A percentile compares a stretch with the other conserved stretches of the same genome.
phyloP scores from a whole-genome alignment of 2,888 invertebrate genomes.

The Dioctria rufipes region DNA sequence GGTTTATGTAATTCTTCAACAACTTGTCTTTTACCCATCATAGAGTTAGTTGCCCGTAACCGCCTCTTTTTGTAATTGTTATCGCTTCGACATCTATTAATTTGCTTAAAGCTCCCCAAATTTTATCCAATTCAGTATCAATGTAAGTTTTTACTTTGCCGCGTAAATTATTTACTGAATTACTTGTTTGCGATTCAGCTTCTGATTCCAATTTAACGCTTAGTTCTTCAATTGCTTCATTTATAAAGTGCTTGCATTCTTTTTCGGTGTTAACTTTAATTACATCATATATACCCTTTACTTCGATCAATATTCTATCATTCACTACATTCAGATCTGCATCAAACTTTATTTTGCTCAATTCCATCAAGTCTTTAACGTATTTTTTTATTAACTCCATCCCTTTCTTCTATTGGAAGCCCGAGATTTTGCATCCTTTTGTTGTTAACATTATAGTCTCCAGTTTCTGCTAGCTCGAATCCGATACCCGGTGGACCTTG shows the following conservation, averaged over 20 bases:
- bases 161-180: too few relatives aligned
- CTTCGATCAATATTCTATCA: too few relatives aligned
- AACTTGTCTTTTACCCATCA: slow-evolving; percentile 41
- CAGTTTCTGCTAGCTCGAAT: too few relatives aligned
- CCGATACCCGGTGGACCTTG: too few relatives aligned
- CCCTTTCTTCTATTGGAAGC: too few relatives aligned
- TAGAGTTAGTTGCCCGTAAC: neutral
- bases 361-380: neutral
- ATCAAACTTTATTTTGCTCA: neutral
- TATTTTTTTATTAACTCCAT: too few relatives aligned
- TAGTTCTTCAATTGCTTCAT: neutral
- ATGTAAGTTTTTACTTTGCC: neutral
- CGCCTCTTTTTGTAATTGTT: neutral
- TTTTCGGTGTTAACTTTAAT: neutral
- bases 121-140: neutral
- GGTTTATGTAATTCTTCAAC: slow-evolving; percentile 67
- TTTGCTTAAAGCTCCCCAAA: too few relatives aligned
- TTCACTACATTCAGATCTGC: too few relatives aligned
- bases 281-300: neutral
- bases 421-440: too few relatives aligned
- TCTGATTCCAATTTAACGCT: neutral
- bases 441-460: too few relatives aligned
- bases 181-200: neutral
- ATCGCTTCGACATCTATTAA: too few relatives aligned
- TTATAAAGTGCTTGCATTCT: neutral